Conservation (phyloP, 2,113 vertebrate genomes). For the Tringa solitaria region DNA sequence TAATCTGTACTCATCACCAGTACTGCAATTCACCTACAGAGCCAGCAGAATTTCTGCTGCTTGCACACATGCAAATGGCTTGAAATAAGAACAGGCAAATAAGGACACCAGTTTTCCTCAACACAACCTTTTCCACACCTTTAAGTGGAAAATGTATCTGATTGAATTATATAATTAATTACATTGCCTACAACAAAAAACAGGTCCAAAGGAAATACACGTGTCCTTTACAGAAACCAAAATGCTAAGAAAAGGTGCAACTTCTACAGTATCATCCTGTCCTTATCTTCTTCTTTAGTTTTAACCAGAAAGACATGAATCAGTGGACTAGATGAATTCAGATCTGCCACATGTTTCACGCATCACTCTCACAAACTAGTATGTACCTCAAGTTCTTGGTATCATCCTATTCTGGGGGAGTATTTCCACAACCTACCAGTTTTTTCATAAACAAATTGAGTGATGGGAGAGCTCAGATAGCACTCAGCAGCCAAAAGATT, state of each 20-base stretch:
- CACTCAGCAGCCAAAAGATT: background rate
- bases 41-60: background rate
- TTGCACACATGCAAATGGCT: background rate
- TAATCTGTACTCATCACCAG: background rate
- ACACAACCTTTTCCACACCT: background rate
- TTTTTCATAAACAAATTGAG: background rate
- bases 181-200: background rate
- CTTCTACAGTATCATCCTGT: background rate
- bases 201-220: background rate
- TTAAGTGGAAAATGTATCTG: background rate
- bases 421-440: background rate
- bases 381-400: background rate
- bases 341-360: background rate
- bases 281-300: background rate
- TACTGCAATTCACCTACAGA: background rate
- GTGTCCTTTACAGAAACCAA: background rate
- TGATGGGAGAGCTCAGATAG: background rate
- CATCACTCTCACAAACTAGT: background rate
- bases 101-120: background rate
- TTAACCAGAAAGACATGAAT: background rate
- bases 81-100: background rate
- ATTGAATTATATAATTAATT: background rate
- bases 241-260: background rate
- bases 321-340: background rate
- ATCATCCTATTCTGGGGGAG: background rate